Evolutionary conservation across 2,113 vertebrate genomes (phyloP).

Genomic region (Tympanuchus pallidicinctus): DNA sequence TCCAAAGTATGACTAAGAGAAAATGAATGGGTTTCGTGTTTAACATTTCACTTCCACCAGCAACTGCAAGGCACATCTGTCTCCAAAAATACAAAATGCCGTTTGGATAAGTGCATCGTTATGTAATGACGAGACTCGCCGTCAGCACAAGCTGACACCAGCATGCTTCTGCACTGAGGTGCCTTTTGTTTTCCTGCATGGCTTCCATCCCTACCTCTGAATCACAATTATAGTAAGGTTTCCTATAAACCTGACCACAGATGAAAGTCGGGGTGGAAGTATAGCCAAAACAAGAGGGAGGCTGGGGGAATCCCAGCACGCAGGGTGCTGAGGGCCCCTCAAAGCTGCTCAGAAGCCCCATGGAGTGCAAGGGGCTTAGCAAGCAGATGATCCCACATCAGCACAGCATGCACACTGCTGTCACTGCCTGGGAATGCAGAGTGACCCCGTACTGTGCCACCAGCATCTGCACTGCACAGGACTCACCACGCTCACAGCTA

Average conservation of each 20-base stretch:
- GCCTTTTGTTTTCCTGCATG: background rate
- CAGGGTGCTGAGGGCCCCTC: background rate
- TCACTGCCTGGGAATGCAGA: accelerated
- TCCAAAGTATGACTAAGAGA: slow-evolving; percentile 71
- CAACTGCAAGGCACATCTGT: slow-evolving; percentile 69
- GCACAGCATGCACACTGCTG: accelerated
- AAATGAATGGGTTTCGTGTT: slow-evolving; percentile 74
- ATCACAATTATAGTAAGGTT: background rate
- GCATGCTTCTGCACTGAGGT: background rate
- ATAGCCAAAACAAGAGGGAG: background rate
- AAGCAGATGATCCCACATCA: background rate
- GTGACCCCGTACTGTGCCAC: background rate
- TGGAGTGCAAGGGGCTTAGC: accelerated
- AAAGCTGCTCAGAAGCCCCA: background rate
- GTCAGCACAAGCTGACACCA: slow-evolving; percentile 42
- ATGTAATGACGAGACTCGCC: slow-evolving; percentile 21
- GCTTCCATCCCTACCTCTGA: background rate
- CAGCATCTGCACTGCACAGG: background rate
- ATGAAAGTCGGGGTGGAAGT: background rate
- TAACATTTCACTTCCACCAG: slow-evolving; percentile 54
- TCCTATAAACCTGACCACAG: background rate
- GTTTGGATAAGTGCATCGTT: slow-evolving; percentile 34
- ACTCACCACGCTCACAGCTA: background rate
- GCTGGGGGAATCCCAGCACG: background rate
- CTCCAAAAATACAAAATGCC: slow-evolving; percentile 9